Base-by-base conservation (phyloP, 2,888 invertebrate genomes). In the Eulithis prunata region DNA sequence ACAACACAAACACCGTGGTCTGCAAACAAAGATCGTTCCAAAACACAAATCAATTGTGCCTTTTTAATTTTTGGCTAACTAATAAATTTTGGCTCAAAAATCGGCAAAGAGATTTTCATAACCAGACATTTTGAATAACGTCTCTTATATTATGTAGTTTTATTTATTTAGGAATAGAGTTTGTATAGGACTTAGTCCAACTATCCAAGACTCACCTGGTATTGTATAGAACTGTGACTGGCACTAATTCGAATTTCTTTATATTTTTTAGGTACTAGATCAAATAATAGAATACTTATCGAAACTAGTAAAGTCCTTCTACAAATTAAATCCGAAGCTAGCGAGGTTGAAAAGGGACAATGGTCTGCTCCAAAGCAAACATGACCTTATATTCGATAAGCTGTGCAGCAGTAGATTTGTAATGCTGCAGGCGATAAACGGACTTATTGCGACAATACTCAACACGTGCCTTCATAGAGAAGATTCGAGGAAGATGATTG, bases 401-500 rank as follows among this genome's bases (percentile, higher is more conserved):
- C 78, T 95, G 64, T 94, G 94, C 83, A 90, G 91, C 78, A 85
- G 86, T 56, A 88, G 95, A 73, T 89, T 95, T 75, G 92, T 94
- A 73, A 87, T 95, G 83, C 85, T 93, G 68, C 95, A 94, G 79
- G 87, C 94, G 54, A 83, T 94, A 57, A 88, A 93, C 64, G 91
- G 90, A 57, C 88, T 95, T n/a, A 91, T 95, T 57, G 83, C 81
- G 32, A 94, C 94, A 43, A 94, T 94, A 74, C 75, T 93, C 52
- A 88, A 89, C 62, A 92, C 93, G 10, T 94, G 93, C 76, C 80
- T 95, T 36, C 94, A 94, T 78, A 89, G 94, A 74, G 94, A 94
- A 78, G 94, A 94, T 73, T 93, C 94, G 0, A 94, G 95, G 75
- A 93, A 93, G 77, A 87, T 94, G 79, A 88, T 95, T 52, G 92